Percentiles rank a stretch among this genome's conserved stretches.
Conservation (phyloP, 2,797 vertebrate genomes). For the Lepidocolaptes lacrymiger region DNA sequence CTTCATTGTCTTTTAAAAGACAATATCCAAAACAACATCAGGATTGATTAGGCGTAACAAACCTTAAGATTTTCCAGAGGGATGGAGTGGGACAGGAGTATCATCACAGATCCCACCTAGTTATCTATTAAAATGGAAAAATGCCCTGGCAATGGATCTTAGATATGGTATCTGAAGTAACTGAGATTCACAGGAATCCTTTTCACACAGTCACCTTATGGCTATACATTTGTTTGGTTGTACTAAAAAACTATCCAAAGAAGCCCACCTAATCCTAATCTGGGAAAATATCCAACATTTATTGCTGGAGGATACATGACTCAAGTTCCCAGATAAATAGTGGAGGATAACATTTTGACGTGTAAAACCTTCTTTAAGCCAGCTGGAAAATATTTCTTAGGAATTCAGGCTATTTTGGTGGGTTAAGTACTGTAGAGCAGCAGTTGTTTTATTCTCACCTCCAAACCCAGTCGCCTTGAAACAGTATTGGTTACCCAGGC, state of each 20-base stretch:
- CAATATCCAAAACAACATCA: neutral
- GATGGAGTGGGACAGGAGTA: neutral
- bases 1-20: neutral
- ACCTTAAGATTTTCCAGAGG: accelerated
- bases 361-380: neutral
- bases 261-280: neutral
- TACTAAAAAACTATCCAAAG: neutral
- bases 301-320: accelerated
- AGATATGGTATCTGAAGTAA: neutral
- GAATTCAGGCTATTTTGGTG: neutral
- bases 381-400: neutral
- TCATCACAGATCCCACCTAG: neutral
- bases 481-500: neutral
- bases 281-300: neutral
- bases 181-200: neutral
- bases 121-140: neutral
- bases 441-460: neutral
- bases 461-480: neutral
- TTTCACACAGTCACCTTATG: neutral
- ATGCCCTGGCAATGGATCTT: accelerated
- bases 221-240: neutral
- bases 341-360: neutral
- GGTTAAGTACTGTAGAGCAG: neutral
- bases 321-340: neutral
- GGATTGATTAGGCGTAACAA: neutral